Percentiles rank a stretch among this genome's conserved stretches.
Evolutionary conservation across 2,888 invertebrate species (phyloP).

Genomic region (Sesia apiformis): DNA sequence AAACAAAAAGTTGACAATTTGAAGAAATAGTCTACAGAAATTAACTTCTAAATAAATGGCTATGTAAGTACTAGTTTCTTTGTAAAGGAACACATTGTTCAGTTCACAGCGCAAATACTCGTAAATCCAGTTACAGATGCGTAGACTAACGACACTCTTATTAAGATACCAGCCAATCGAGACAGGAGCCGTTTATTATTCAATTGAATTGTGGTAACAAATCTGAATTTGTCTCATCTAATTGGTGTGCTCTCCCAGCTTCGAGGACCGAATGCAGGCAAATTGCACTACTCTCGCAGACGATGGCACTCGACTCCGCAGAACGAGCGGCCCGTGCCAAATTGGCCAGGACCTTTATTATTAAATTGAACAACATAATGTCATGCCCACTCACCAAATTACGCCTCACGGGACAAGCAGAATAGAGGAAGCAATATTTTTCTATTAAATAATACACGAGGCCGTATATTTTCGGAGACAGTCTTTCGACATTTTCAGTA

Average conservation of each 20-base stretch:
- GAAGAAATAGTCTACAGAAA: too few species aligned
- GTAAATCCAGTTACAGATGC: too few species aligned
- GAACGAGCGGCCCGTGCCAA: conserved; percentile 31
- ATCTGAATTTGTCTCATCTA: conserved; percentile 53
- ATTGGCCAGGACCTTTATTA: conserved; percentile 50
- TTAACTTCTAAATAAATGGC: too few species aligned
- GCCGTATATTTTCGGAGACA: not conserved
- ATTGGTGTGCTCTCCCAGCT: conserved; percentile 50
- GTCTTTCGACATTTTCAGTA: not conserved
- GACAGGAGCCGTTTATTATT: conserved; percentile 35
- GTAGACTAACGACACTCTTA: too few species aligned
- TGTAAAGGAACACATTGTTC: too few species aligned
- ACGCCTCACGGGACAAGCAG: conserved; percentile 1
- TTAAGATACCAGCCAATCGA: conserved; percentile 7
- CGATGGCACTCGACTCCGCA: conserved; percentile 33
- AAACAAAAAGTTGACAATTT: too few species aligned
- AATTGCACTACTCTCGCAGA: conserved; percentile 46
- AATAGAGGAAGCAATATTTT: conserved; percentile 9
- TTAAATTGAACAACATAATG: conserved; percentile 45
- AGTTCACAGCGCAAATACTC: too few species aligned
- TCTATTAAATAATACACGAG: conserved; percentile 8
- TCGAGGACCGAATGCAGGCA: conserved; percentile 41
- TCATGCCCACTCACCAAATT: conserved; percentile 24
- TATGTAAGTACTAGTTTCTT: too few species aligned
- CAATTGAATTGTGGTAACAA: conserved; percentile 36